Evolutionary conservation across 2,888 invertebrate species (phyloP).

Genomic region (Aricia artaxerxes): DNA sequence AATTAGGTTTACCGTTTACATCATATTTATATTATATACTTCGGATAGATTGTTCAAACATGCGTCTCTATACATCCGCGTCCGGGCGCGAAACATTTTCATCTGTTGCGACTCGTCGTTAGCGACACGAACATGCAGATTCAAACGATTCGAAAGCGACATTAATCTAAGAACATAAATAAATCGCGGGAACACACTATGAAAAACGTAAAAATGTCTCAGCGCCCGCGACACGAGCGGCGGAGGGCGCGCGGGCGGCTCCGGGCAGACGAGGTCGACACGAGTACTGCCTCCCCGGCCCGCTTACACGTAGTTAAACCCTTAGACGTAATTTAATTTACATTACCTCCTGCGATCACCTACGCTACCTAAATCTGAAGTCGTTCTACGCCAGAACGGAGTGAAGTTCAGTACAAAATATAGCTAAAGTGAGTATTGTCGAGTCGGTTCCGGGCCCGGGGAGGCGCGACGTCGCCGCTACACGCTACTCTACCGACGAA

Average conservation of each 20-base stretch:
- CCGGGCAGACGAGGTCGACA: constrained; percentile 5
- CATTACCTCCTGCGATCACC: constrained; percentile 11
- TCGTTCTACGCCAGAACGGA: constrained; percentile 18
- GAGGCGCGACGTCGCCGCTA: constrained; percentile 37
- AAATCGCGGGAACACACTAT: background rate
- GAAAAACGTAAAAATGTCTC: background rate
- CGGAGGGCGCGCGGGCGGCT: constrained; percentile 7
- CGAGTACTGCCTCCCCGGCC: constrained; percentile 1
- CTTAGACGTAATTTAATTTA: constrained; percentile 27
- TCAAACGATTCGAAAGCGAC: background rate
- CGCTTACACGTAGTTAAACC: constrained; percentile 16
- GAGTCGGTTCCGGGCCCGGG: constrained; percentile 30
- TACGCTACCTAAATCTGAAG: constrained; percentile 10
- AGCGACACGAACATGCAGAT: background rate
- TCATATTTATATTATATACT: constrained; percentile 57
- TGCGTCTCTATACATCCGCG: constrained; percentile 38
- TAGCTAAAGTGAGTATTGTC: constrained; percentile 29
- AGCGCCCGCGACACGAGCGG: background rate
- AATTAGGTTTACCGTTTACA: constrained; percentile 66
- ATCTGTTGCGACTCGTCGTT: background rate
- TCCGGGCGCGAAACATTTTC: constrained; percentile 12
- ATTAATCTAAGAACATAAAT: background rate
- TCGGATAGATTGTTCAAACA: constrained; percentile 55
- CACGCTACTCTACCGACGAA: constrained; percentile 42
- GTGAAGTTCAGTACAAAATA: constrained; percentile 31